Percentiles rank a stretch among this genome's conserved stretches.
Conservation (phyloP, 2,113 vertebrate genomes). For the Phrynosoma blainvillii region DNA sequence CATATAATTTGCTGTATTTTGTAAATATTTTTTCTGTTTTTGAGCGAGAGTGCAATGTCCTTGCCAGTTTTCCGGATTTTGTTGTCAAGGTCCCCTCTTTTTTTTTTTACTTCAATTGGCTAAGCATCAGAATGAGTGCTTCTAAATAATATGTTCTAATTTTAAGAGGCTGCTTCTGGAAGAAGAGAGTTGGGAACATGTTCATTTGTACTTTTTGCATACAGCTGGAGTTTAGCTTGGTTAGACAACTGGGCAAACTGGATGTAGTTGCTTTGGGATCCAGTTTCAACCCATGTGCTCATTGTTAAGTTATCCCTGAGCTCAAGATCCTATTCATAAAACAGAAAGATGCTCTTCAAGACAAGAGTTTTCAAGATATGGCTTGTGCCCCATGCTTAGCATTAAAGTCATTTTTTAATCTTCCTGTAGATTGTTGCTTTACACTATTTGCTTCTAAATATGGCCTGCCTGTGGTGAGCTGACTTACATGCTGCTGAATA, state of each 20-base stretch:
- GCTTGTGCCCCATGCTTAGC: not conserved
- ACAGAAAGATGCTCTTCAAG: too few species aligned
- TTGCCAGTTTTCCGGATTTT: slow-evolving; percentile 16
- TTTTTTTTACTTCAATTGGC: not conserved
- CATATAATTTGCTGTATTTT: not conserved
- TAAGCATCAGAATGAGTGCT: not conserved
- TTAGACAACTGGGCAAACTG: not conserved
- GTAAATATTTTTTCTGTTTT: slow-evolving; percentile 25
- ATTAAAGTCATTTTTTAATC: not conserved
- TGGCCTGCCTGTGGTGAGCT: too few species aligned
- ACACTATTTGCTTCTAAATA: too few species aligned
- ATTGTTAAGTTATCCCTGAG: not conserved
- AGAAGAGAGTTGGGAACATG: not conserved
- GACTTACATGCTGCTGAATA: too few species aligned
- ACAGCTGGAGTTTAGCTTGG: not conserved
- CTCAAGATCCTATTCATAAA: not conserved
- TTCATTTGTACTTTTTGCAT: not conserved
- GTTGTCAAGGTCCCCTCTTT: not conserved
- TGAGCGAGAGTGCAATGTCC: slow-evolving; percentile 13
- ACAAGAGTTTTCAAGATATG: not conserved
- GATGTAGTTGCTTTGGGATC: not conserved
- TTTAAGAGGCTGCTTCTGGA: not conserved
- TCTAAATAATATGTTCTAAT: too few species aligned
- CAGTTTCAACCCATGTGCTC: not conserved
- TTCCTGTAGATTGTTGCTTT: not conserved